Base-by-base conservation (phyloP, 2,888 invertebrate species). In the Aleiodes leptofemur region DNA sequence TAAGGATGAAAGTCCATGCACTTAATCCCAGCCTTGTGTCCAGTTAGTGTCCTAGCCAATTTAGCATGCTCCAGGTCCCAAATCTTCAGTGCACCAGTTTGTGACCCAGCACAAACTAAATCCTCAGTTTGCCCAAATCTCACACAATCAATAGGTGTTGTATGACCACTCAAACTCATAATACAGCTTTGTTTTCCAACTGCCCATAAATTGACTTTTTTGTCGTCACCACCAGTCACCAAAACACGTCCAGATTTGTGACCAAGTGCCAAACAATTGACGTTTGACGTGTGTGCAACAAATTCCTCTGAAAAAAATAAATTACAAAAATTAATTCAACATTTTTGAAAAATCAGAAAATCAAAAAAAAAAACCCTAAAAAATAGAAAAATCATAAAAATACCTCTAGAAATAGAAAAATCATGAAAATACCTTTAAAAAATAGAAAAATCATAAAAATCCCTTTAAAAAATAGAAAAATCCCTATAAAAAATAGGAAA, bases 41-140 rank as follows among this genome's bases (percentile, higher is more conserved):
- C 97, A 72, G 95, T 96, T 81, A 99, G 92, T 34, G 98, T 97
- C 85, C 97, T 92, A 31, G 98, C 93, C 82, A 98, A 92, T 91
- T 97, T 97, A 80, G 96, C 96, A 81, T 97, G 96, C 90, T 98
- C 98, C 83, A 98, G 91, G 89, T 98, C 97, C 98, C 98, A 98
- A 79, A 98, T 95, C 91, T 98, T 97, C 69, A 98, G 91, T 56
- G 96, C 96, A 66, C 98, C 98, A 77, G 96, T 96, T 89, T 96
- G 94, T 80, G 98, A 98, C 55, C 98, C 98, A 53, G 98, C 97
- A 90, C 96, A 96, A 9, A 98, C 97, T 81, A 97, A 93, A 88
- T 98, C 97, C 90, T 98, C 98, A 66, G 96, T 95, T 88, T 96
- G 95, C 72, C 97, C 97, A 91, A 99, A 98, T 86, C 96, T 94